Evolutionary conservation across 2,113 vertebrate genomes (phyloP), one percentile per base, ranked within the genome.

Genomic region (Morone chrysops): DNA sequence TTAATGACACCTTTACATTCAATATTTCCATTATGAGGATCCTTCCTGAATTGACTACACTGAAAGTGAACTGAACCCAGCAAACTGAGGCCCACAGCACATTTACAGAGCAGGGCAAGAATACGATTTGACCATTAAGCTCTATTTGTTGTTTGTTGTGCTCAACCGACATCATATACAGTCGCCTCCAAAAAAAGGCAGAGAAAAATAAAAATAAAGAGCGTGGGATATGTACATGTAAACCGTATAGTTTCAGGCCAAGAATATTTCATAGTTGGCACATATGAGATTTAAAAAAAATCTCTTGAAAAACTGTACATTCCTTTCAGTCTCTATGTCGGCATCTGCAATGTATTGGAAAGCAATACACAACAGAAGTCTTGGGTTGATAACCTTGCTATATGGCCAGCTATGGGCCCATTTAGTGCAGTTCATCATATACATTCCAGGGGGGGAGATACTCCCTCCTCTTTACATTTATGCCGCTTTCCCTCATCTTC

Each of bases 231-330:
- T 91, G 22, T 87, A 90, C 90, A 91, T 92, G 92, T 93, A 95
- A 95, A 94, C 89, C 82, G 76, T 63, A 78, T 20, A 16, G 31
- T 50, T 62, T 66, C 71, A 92, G 92, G 90, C 90, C 76, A 78
- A 73, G 62, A 78, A 18, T 51, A 89, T 91, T 78, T 74, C 72
- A 91, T 93, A 90, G 91, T 96, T 97, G 96, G 97, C 96, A 97
- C 96, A 72, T 92, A 83, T 89, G 87, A 95, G 75, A 87, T 91
- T 68, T 13, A 50, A 76, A 80, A 65, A 70, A 41, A 83, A 82
- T 71, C 80, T 86, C 73, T 81, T 79, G 20, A 51, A 83, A 90
- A 87, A 69, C 67, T 80, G 38, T 85, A 93, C 89, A 94, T 89
- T 92, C 88, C 43, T 38, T 74, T 78, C 60, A 69, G 81, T 90